These are phyloP conservation scores for Orestias chungarensis DNA, from an alignment of 2,797 vertebrate genomes.

Conservation along the genomic window DNA sequence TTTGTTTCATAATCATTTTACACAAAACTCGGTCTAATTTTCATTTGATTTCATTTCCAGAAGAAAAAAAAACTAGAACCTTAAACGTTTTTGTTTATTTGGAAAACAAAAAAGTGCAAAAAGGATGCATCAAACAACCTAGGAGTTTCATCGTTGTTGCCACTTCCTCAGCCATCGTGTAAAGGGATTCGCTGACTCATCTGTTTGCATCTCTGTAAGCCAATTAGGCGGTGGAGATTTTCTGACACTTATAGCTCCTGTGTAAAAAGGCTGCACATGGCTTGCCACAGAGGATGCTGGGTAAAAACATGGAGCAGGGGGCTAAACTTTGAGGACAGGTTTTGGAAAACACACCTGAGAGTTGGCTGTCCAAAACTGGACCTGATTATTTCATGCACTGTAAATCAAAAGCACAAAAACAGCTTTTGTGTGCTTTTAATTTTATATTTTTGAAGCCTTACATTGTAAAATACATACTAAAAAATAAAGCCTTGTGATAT, in stretches of 20 bases:
- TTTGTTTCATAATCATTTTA: not conserved
- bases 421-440: not conserved
- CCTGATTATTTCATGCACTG: not conserved
- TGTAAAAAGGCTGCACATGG: constrained; percentile 50
- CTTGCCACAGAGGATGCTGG: constrained; percentile 42
- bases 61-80: too few species aligned
- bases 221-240: constrained; percentile 74
- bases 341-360: not conserved
- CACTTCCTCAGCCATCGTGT: constrained; percentile 57
- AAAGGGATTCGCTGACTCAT: constrained; percentile 77
- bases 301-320: constrained; percentile 35
- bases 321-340: constrained; percentile 15
- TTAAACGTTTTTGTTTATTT: too few species aligned
- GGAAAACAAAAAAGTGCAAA: too few species aligned
- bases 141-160: constrained; percentile 62
- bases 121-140: too few species aligned
- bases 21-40: not conserved
- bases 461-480: not conserved
- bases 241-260: constrained; percentile 66
- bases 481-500: not conserved
- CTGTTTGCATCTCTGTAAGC: constrained; percentile 75
- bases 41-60: too few species aligned
- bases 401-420: not conserved
- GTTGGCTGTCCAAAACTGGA: not conserved
- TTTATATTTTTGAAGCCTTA: not conserved